Conservation (phyloP, 2,888 invertebrate species). For the Steinernema carpocapsae region DNA sequence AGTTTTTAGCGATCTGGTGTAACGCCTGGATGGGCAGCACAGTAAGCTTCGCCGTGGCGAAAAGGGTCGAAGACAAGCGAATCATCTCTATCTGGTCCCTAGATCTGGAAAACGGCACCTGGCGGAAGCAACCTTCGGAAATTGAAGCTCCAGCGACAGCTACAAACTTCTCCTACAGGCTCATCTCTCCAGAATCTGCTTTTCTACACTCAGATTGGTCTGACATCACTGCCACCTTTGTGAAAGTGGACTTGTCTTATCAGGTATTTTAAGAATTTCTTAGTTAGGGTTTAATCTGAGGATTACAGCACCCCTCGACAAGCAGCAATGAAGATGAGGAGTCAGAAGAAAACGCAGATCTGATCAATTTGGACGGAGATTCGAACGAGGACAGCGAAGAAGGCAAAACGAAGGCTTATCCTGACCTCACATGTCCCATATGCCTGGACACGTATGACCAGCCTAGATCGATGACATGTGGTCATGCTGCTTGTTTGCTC, state of each 20-base stretch:
- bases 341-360: not conserved
- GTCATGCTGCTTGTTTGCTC: conserved; percentile 41
- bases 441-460: conserved; percentile 44
- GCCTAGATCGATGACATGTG: conserved; percentile 42
- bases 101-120: conserved; percentile 29
- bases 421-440: conserved; percentile 44
- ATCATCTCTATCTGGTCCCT: conserved; percentile 33
- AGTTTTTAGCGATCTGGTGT: conserved; percentile 31
- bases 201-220: conserved; percentile 36
- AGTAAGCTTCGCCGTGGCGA: conserved; percentile 28
- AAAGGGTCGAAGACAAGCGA: not conserved
- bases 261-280: not conserved
- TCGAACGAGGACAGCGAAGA: not conserved
- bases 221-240: conserved; percentile 12
- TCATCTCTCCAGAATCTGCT: conserved; percentile 22
- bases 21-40: conserved; percentile 33
- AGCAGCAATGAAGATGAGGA: conserved; percentile 2
- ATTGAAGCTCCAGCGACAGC: conserved; percentile 31
- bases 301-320: not conserved
- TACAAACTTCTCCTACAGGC: conserved; percentile 28
- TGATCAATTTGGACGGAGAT: conserved; percentile 10
- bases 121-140: conserved; percentile 31
- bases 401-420: conserved; percentile 24
- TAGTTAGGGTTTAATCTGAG: not conserved
- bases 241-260: conserved; percentile 9